Evolutionary conservation across 2,888 invertebrate species (phyloP), one percentile per base, ranked within the genome.

Genomic region (Melanostoma mellinum): DNA sequence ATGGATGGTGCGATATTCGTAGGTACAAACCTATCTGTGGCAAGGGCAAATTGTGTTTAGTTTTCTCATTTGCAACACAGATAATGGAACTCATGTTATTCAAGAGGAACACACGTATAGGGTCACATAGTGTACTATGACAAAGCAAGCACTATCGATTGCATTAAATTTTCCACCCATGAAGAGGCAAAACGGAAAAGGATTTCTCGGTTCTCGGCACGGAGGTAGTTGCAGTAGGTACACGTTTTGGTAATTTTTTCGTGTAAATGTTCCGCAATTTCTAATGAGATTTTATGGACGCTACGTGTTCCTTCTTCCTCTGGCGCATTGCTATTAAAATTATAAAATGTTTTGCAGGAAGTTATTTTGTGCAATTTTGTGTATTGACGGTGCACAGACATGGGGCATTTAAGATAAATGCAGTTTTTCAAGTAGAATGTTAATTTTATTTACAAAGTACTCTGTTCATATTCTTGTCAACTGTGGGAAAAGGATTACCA

Each of bases 221-320:
- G 20, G 20, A 20, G 20, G 20, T 20, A 20, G 20, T 10, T 36
- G 36, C 33, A 50, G 33, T 48, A 30, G 63, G 36, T 65, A 68
- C 79, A 63, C 68, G 73, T 80, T 69, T 68, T 38, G 61, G 68
- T 67, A 20, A 77, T 73, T 44, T 60, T 46, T 73, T 40, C 60
- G 33, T 40, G 38, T 6, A 35, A 44, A 48, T 55, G 48, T 44
- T 60, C 10, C 52, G 35, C 69, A 56, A 40, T 73, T 73, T 67
- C 48, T 78, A 82, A 82, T 78, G 82, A 78, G 78, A 78, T 71
- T 82, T 78, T 35, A 53, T 56, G 58, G 63, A 50, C 30, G 38
- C 63, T 58, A 82, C 81, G 81, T 81, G 81, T 67, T 20, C 20
- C 20, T 20, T 20, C 20, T 20, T 20, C 72, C 60, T 46, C 8